These are phyloP conservation scores for Acanthurus leucopareius DNA, from an alignment of 2,797 vertebrate species.

Conservation along the genomic window DNA sequence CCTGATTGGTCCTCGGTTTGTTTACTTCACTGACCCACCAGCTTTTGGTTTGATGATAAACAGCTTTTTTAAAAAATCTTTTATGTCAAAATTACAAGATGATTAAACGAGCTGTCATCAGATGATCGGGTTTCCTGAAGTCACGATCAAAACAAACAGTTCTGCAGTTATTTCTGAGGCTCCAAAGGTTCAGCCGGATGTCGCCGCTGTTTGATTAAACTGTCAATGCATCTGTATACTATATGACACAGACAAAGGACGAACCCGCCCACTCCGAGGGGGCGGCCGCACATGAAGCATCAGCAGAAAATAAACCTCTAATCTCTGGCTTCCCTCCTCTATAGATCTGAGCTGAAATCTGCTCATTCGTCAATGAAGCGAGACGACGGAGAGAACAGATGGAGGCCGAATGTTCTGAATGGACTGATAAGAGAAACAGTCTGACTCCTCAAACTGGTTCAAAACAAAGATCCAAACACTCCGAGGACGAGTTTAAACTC, in stretches of 20 bases:
- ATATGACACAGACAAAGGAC: background rate
- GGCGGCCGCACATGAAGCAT: background rate
- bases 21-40: too few species aligned
- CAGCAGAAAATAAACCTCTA: slow-evolving; percentile 1
- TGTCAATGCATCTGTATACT: background rate
- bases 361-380: slow-evolving; percentile 1
- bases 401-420: slow-evolving; percentile 5
- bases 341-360: background rate
- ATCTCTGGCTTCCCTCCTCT: slow-evolving; percentile 7
- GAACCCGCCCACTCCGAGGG: background rate
- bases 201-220: background rate
- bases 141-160: background rate
- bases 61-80: too few species aligned
- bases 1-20: too few species aligned
- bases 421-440: background rate
- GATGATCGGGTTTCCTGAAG: background rate
- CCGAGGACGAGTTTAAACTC: too few species aligned
- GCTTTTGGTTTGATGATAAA: too few species aligned
- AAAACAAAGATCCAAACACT: too few species aligned
- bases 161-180: background rate
- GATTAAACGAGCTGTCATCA: too few species aligned
- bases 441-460: too few species aligned
- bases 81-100: too few species aligned
- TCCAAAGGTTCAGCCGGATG: background rate
- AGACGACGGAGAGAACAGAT: slow-evolving; percentile 16